phyloP scores from a whole-genome alignment of 1,140 invertebrate genomes.

The Globodera ellingtonae region DNA sequence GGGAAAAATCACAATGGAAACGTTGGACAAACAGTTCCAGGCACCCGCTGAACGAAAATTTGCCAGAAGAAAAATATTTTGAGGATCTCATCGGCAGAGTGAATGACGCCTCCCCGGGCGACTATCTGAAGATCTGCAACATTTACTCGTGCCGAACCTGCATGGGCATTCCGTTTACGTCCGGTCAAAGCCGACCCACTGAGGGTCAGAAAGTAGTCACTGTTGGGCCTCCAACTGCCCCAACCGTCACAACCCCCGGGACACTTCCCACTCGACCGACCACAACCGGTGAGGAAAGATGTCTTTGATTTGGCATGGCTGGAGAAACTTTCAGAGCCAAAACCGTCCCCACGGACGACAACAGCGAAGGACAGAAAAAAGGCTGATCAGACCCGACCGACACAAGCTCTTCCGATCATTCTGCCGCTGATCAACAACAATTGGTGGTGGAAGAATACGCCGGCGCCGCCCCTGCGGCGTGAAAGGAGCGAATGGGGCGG shows the following conservation, averaged over 20 bases:
- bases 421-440: conserved; percentile 28
- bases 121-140: conserved; percentile 61
- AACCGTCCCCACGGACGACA: neutral
- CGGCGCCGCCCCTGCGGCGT: conserved; percentile 13
- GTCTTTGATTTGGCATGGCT: neutral
- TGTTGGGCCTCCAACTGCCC: conserved; percentile 13
- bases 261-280: conserved; percentile 13
- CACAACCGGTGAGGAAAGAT: conserved; percentile 4
- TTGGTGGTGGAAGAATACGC: conserved; percentile 32
- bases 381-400: conserved; percentile 4
- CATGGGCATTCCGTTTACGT: conserved; percentile 38
- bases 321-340: neutral
- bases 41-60: conserved; percentile 34
- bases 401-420: conserved; percentile 21
- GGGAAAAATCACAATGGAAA: conserved; percentile 55
- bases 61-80: conserved; percentile 32
- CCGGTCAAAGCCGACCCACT: conserved; percentile 14
- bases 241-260: conserved; percentile 9
- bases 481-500: neutral
- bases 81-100: conserved; percentile 61
- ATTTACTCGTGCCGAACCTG: conserved; percentile 50
- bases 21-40: conserved; percentile 50
- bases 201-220: conserved; percentile 29
- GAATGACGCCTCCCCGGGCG: conserved; percentile 56
- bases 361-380: neutral